Percentiles rank a stretch among this genome's conserved stretches.
phyloP scores from a whole-genome alignment of 1,140 invertebrate genomes.

The Tetramorium parvispinum region DNA sequence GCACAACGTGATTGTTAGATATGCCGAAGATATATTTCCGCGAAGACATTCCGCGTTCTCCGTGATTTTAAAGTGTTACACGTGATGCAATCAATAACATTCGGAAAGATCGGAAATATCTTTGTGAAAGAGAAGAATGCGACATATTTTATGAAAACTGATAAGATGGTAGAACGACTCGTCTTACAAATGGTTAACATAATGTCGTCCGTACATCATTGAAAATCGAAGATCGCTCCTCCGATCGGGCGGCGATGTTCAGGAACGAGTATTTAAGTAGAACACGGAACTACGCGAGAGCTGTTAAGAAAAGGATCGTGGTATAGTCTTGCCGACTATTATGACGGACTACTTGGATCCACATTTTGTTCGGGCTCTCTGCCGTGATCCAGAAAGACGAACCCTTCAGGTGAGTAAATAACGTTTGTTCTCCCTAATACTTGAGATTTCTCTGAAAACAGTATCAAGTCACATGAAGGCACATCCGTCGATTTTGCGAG shows the following conservation, averaged over 20 bases:
- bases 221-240: conserved; percentile 19
- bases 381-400: conserved; percentile 87
- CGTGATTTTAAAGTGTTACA: neutral
- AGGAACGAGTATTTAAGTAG: conserved; percentile 48
- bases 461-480: neutral
- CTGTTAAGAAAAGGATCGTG: conserved; percentile 63
- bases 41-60: neutral
- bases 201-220: neutral
- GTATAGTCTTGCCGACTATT: conserved; percentile 78
- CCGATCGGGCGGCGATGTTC: conserved; percentile 63
- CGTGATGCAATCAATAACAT: neutral
- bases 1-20: neutral
- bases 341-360: conserved; percentile 88
- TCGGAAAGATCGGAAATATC: neutral
- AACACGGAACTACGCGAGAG: conserved; percentile 58
- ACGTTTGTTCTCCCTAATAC: neutral
- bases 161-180: neutral
- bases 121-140: conserved; percentile 23
- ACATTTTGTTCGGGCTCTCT: conserved; percentile 88
- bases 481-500: neutral
- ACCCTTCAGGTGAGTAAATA: conserved; percentile 86
- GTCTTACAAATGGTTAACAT: conserved; percentile 37
- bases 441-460: neutral
- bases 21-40: neutral
- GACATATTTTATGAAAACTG: neutral